phyloP scores from a whole-genome alignment of 2,797 vertebrate genomes.

The Sebastes itinus region DNA sequence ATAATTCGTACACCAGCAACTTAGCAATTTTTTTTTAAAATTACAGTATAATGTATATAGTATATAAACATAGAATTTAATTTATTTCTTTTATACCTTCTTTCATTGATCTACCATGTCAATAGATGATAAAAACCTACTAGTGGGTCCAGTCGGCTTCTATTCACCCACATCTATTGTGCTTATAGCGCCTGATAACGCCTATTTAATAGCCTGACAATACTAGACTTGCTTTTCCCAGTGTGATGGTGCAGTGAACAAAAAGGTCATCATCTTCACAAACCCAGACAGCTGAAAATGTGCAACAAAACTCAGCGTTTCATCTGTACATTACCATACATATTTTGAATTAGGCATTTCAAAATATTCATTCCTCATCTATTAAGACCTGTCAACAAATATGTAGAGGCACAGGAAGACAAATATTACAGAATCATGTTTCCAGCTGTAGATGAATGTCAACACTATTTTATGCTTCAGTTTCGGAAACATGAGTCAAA shows the following conservation, averaged over 20 bases:
- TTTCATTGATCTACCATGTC: too few species aligned
- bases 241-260: neutral
- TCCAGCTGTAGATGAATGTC: neutral
- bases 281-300: neutral
- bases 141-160: too few species aligned
- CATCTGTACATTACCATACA: neutral
- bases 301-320: neutral
- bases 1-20: too few species aligned
- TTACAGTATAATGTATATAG: too few species aligned
- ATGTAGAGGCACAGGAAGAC: neutral
- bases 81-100: too few species aligned
- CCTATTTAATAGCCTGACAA: too few species aligned
- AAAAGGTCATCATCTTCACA: neutral
- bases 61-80: too few species aligned
- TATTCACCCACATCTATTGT: too few species aligned
- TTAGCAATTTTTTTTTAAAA: too few species aligned
- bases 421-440: neutral
- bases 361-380: neutral
- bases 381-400: neutral
- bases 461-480: slow-evolving; percentile 1
- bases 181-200: too few species aligned
- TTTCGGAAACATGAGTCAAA: slow-evolving; percentile 28
- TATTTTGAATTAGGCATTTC: neutral
- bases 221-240: neutral
- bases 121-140: too few species aligned